phyloP scores from a whole-genome alignment of 2,113 vertebrate species.

The Falco punctatus region DNA sequence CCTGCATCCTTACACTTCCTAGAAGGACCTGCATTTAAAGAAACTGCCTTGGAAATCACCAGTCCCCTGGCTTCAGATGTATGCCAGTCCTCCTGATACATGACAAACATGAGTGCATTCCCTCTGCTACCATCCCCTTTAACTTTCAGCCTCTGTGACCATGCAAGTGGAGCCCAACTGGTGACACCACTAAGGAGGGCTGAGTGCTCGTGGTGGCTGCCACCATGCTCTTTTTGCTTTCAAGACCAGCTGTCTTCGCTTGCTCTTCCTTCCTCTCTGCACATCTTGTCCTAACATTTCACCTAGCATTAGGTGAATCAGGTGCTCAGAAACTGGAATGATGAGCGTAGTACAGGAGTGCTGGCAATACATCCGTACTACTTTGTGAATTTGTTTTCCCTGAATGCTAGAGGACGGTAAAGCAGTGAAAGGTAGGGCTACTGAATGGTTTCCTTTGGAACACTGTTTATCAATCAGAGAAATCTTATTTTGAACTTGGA shows the following conservation, averaged over 20 bases:
- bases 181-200: fast-evolving
- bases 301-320: background rate
- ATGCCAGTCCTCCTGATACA: background rate
- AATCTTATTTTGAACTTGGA: background rate
- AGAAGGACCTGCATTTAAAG: background rate
- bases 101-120: background rate
- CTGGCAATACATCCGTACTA: background rate
- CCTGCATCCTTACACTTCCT: background rate
- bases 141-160: background rate
- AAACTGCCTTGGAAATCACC: background rate
- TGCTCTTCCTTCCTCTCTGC: background rate
- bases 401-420: background rate
- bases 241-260: background rate
- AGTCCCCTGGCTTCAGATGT: background rate
- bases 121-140: background rate
- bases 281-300: background rate
- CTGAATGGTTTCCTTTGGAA: background rate
- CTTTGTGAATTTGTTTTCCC: background rate
- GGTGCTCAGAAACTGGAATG: background rate
- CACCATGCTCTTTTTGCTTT: background rate
- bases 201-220: background rate
- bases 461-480: background rate
- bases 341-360: background rate
- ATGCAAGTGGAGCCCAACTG: background rate
- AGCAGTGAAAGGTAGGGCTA: background rate